Conservation (phyloP, 2,888 invertebrate genomes). For the Cheilosia urbana region DNA sequence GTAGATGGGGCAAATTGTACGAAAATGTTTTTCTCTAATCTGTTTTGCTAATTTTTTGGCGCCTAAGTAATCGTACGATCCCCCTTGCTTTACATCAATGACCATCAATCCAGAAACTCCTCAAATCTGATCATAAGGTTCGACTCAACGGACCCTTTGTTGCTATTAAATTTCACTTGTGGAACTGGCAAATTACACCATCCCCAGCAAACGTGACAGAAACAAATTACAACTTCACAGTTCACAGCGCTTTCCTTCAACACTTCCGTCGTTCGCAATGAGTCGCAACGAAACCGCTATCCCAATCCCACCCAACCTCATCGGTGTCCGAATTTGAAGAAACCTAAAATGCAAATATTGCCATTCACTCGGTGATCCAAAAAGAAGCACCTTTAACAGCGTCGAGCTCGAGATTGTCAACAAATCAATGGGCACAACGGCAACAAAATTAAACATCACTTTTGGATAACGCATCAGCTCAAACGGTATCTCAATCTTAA, state of each 20-base stretch:
- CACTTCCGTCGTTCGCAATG: constrained; percentile 65
- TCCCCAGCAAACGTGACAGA: constrained; percentile 1
- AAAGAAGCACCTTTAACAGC: constrained; percentile 22
- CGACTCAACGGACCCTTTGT: neutral
- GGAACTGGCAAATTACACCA: constrained; percentile 49
- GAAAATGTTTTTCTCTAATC: too few relatives aligned
- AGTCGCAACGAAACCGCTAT: constrained; percentile 26
- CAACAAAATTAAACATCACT: constrained; percentile 17
- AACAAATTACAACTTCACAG: constrained; percentile 33
- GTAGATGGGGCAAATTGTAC: too few relatives aligned
- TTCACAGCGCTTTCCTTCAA: constrained; percentile 17
- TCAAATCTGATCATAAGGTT: neutral
- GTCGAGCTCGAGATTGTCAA: constrained; percentile 34
- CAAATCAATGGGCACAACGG: constrained; percentile 19
- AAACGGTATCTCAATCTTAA: constrained; percentile 23
- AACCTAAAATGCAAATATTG: constrained; percentile 33
- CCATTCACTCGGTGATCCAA: constrained; percentile 2
- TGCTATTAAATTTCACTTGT: neutral
- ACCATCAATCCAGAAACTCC: too few relatives aligned
- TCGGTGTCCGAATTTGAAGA: constrained; percentile 37
- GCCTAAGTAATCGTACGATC: too few relatives aligned
- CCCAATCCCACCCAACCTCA: constrained; percentile 44
- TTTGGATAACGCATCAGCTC: constrained; percentile 21
- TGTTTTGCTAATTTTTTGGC: too few relatives aligned
- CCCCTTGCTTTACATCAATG: too few relatives aligned